Evolutionary conservation across 2,113 vertebrate genomes (phyloP), one percentile per base, ranked within the genome.

Genomic region (Dromaius novaehollandiae): DNA sequence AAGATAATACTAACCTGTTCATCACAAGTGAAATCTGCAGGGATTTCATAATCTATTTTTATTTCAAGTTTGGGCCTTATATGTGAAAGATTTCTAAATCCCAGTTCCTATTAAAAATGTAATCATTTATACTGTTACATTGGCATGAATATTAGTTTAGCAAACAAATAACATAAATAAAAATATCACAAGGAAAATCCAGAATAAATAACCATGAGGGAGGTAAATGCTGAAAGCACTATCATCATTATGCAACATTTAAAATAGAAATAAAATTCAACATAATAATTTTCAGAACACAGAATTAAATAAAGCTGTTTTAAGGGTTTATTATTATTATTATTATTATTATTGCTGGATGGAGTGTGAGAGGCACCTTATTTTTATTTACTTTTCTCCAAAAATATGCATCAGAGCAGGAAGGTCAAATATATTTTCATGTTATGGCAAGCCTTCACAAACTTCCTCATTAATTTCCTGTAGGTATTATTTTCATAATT

Each of bases 281-380:
- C 21, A 11, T 24, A 5, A 66, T 34, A 44, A 74, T 66, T 84
- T 83, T 92, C 22, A 69, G 34, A 78, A 70, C 4, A 74, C 0
- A 4, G 21, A 68, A 53, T 8, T 28, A 88, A 75, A 2, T 44
- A 25, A 70, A 50, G 8, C 17, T 36, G 1, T 69, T 89, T 46
- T 11, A 86, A 32, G 25, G 15, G 21, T 21, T 4, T n/a, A 38
- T 50, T 46, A 38, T 82, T 80, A 21, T 4, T n/a, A 38, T 50
- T 46, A 38, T 82, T 80, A 21, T 4, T n/a, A 38, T 50, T 46
- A 38, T 82, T 80, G 22, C 63, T 78, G 5, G 11, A 38, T 9
- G 0, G 1, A 26, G 7, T 16, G 18, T 55, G 2, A 30, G 44
- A 70, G 42, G 4, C 7, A 5, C 1, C 2, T 79, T 64, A 11